Evolutionary conservation across 1,140 invertebrate genomes (phyloP).

Genomic region (Diachasmimorpha longicaudata): DNA sequence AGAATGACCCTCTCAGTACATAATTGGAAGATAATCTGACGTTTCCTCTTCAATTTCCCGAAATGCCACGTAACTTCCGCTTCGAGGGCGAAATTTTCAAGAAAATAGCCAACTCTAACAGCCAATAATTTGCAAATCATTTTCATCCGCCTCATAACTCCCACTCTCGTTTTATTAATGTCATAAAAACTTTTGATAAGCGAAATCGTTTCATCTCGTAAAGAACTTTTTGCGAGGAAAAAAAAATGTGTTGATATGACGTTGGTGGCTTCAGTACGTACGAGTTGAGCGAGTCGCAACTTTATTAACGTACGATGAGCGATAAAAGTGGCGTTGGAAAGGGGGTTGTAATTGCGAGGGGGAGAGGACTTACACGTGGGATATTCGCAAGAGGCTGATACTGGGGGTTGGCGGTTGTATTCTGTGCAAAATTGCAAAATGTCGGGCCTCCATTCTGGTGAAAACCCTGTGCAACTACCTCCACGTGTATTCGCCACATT

Average conservation of each 20-base stretch:
- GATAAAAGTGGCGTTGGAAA: neutral
- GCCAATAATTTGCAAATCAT: too few relatives aligned
- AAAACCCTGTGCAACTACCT: constrained; percentile 54
- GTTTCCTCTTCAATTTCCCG: too few relatives aligned
- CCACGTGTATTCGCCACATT: constrained; percentile 58
- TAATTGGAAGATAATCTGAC: too few relatives aligned
- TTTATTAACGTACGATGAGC: neutral
- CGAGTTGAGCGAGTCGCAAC: constrained; percentile 36
- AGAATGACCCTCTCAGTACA: too few relatives aligned
- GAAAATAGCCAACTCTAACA: too few relatives aligned
- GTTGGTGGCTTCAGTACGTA: constrained; percentile 20
- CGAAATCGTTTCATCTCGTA: neutral
- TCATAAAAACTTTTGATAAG: too few relatives aligned
- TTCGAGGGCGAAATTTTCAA: too few relatives aligned
- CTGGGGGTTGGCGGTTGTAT: constrained; percentile 32
- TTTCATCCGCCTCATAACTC: too few relatives aligned
- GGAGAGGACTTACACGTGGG: constrained; percentile 41
- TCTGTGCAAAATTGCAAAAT: constrained; percentile 16
- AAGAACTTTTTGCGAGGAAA: constrained; percentile 4
- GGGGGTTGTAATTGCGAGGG: neutral
- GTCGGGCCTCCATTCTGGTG: constrained; percentile 23
- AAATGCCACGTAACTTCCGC: too few relatives aligned
- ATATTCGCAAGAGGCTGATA: constrained; percentile 42
- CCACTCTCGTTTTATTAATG: too few relatives aligned
- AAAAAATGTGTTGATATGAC: constrained; percentile 1